Evolutionary conservation across 2,797 vertebrate genomes (phyloP), one percentile per base, ranked within the genome.

Genomic region (Hipposideros larvatus): DNA sequence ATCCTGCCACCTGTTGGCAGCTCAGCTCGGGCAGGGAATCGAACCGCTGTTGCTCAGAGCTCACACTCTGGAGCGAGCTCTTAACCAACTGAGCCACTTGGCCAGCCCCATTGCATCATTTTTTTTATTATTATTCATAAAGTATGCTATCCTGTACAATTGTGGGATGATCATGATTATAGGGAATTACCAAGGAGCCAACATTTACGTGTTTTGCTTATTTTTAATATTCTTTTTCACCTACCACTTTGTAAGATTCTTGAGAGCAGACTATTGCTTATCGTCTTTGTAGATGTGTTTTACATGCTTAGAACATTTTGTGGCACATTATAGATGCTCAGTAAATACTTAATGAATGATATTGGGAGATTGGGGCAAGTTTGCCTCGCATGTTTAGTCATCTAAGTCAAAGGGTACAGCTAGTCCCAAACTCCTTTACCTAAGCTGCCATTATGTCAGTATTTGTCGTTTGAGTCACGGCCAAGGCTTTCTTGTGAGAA

Each of bases 91-190:
- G 37, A 37, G 37, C 37, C 37, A 37, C 37, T 37, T 37, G 37
- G 37, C 37, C 37, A 37, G 37, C 37, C 37, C 37, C 37, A 37
- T 37, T 53, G 16, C 3, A 34, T n/a, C 41, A 55, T 26, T 91
- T 96, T 55, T 70, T 82, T 77, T 89, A 37, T 37, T n/a, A 68
- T 89, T 34, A 34, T 86, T 94, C 46, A 89, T 66, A 86, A 37
- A 41, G 15, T 66, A 63, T 63, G 24, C n/a, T 90, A 65, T 80
- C 43, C 41, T 86, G 18, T 63, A 77, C 16, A 88, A 48, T 0
- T 16, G 61, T 79, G 59, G 26, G 21, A 19, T 96, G 41, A 61
- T 18, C 24, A 75, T 63, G 37, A 77, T 51, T 71, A n/a, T 34
- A 61, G 19, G 53, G 5, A 18, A 55, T 55, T 48, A 28, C 14